These are phyloP conservation scores for Apogon hyalosoma DNA, from an alignment of 2,797 vertebrate species.

Conservation along the genomic window DNA sequence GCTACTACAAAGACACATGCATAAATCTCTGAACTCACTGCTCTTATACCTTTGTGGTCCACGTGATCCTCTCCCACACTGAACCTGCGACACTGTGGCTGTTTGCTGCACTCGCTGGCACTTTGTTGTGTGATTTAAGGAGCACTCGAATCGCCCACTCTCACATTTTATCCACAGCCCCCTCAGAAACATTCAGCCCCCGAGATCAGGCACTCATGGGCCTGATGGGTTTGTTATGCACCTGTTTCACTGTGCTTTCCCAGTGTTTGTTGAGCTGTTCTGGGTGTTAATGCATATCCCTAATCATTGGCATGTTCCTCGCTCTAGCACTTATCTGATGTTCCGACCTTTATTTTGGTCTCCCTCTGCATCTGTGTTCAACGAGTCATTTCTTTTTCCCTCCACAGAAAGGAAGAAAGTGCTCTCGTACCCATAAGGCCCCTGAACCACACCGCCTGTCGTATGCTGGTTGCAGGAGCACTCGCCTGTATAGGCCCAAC, in stretches of 20 bases:
- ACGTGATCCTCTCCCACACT: slow-evolving; percentile 24
- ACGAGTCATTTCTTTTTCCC: neutral
- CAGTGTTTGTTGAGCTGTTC: slow-evolving; percentile 53
- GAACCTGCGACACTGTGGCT: slow-evolving; percentile 9
- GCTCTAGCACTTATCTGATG: slow-evolving; percentile 36
- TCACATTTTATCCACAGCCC: slow-evolving; percentile 47
- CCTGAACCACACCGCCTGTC: slow-evolving; percentile 82
- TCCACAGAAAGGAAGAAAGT: slow-evolving; percentile 86
- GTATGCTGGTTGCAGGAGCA: slow-evolving; percentile 83
- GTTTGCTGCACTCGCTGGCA: slow-evolving; percentile 35
- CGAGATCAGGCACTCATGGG: slow-evolving; percentile 23
- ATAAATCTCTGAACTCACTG: neutral
- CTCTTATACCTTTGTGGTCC: neutral
- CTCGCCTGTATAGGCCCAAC: slow-evolving; percentile 83
- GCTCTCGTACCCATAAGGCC: slow-evolving; percentile 85
- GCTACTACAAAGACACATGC: neutral
- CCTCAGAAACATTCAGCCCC: slow-evolving; percentile 35
- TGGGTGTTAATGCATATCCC: slow-evolving; percentile 63
- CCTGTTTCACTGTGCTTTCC: slow-evolving; percentile 51
- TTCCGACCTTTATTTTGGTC: slow-evolving; percentile 52
- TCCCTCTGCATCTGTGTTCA: slow-evolving; percentile 14
- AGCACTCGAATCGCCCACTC: slow-evolving; percentile 49
- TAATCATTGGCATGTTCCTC: slow-evolving; percentile 40
- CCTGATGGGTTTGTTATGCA: slow-evolving; percentile 48
- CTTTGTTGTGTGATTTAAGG: slow-evolving; percentile 35